Evolutionary conservation across 1,140 invertebrate genomes (phyloP).

Genomic region (Drosophila sp.): DNA sequence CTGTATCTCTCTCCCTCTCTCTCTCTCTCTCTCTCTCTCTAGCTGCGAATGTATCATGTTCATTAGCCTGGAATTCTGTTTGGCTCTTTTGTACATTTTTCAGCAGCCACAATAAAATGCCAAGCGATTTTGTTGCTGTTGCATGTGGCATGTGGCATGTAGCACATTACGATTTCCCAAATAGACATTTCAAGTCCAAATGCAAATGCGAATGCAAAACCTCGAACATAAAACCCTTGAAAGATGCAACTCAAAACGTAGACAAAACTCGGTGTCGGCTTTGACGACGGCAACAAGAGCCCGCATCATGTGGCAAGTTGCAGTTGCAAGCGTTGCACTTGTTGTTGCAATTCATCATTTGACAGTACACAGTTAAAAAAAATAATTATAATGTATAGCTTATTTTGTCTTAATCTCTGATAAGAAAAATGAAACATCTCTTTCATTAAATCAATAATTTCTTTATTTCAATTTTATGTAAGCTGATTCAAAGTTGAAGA

Average conservation of each 20-base stretch:
- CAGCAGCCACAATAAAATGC: slow-evolving; percentile 52
- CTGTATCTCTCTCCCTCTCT: neutral
- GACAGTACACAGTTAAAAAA: neutral
- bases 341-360: neutral
- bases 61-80: slow-evolving; percentile 56
- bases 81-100: slow-evolving; percentile 46
- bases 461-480: too few relatives aligned
- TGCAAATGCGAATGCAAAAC: slow-evolving; percentile 28
- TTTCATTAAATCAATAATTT: too few relatives aligned
- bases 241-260: neutral
- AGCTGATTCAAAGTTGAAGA: too few relatives aligned
- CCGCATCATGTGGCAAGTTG: slow-evolving; percentile 3
- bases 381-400: too few relatives aligned
- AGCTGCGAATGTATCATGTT: slow-evolving; percentile 38
- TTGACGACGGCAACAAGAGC: neutral
- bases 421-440: too few relatives aligned
- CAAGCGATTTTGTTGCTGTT: slow-evolving; percentile 36
- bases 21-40: neutral
- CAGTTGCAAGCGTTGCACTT: neutral
- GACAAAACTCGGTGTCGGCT: neutral
- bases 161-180: slow-evolving; percentile 36
- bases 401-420: too few relatives aligned
- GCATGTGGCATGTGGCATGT: slow-evolving; percentile 23
- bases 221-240: neutral
- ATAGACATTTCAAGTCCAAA: neutral